Percentiles rank a stretch among this genome's conserved stretches.
phyloP scores from a whole-genome alignment of 1,140 invertebrate species.

The Pomacea maculata region DNA sequence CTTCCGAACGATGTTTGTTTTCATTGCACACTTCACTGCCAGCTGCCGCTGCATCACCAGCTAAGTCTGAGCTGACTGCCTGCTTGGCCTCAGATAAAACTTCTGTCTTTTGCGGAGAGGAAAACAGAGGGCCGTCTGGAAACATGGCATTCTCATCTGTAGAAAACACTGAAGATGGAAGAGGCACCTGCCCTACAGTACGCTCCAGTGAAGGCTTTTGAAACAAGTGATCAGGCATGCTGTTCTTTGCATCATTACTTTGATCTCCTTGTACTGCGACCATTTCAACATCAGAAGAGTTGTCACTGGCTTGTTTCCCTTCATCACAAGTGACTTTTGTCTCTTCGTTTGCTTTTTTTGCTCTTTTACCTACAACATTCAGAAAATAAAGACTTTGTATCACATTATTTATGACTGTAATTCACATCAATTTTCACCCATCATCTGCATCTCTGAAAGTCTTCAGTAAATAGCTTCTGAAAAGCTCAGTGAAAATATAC shows the following conservation, averaged over 20 bases:
- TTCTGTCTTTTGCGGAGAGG: neutral
- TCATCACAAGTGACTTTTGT: neutral
- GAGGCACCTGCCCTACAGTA: slow-evolving; percentile 22
- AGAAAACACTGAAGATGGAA: neutral
- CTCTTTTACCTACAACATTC: no score
- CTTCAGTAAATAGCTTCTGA: no score
- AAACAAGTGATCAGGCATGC: neutral
- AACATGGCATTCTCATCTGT: slow-evolving; percentile 56
- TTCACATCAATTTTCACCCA: no score
- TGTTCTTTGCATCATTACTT: neutral
- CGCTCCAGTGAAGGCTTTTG: neutral
- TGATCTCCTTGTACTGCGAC: neutral
- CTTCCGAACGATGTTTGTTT: neutral
- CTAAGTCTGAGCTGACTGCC: no score
- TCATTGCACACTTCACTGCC: neutral
- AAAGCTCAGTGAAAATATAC: no score
- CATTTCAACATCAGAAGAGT: slow-evolving; percentile 9
- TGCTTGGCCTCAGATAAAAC: neutral
- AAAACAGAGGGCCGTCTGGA: slow-evolving; percentile 39
- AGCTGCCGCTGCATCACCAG: no score
- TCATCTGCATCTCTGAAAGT: no score
- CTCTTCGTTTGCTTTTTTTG: no score
- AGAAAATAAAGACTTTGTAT: no score
- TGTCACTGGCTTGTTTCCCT: neutral
- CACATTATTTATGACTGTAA: no score